Conservation (phyloP, 2,113 vertebrate genomes). For the Progne subis region DNA sequence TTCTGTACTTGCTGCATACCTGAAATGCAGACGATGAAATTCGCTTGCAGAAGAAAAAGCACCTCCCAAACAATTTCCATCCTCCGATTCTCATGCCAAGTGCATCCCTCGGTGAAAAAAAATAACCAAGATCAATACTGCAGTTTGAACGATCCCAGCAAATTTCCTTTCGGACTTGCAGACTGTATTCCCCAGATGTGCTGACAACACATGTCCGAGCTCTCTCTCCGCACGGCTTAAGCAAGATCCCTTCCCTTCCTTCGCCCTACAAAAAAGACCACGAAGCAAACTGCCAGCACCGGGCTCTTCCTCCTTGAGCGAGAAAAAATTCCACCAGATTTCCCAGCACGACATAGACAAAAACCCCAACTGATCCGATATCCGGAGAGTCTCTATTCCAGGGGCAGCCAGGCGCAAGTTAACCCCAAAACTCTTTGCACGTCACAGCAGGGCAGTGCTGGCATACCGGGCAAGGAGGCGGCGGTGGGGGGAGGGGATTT, state of each 20-base stretch:
- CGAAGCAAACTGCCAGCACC: conserved; percentile 50
- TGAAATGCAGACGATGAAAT: conserved; percentile 95
- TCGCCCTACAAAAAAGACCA: conserved; percentile 59
- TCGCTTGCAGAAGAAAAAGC: conserved; percentile 95
- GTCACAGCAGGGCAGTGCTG: conserved; percentile 64
- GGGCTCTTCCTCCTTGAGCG: conserved; percentile 61
- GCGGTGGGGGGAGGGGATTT: not conserved
- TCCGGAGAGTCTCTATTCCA: conserved; percentile 58
- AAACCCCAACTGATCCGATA: conserved; percentile 51
- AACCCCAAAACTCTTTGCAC: conserved; percentile 64
- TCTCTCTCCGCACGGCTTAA: conserved; percentile 54
- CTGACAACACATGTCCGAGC: conserved; percentile 87
- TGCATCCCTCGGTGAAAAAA: conserved; percentile 88
- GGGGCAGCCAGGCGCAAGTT: conserved; percentile 38
- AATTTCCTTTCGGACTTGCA: conserved; percentile 83
- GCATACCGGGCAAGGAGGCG: not conserved
- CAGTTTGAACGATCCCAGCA: conserved; percentile 81
- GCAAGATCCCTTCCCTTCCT: conserved; percentile 66
- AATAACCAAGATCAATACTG: conserved; percentile 80
- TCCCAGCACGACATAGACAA: conserved; percentile 79
- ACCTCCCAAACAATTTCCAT: conserved; percentile 99
- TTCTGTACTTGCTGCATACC: conserved; percentile 77
- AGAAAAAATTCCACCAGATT: conserved; percentile 70
- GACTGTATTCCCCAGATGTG: conserved; percentile 86
- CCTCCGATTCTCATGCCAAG: conserved; percentile 94